Base-by-base conservation (phyloP, 2,113 vertebrate genomes). In the Megaptera novaeangliae region DNA sequence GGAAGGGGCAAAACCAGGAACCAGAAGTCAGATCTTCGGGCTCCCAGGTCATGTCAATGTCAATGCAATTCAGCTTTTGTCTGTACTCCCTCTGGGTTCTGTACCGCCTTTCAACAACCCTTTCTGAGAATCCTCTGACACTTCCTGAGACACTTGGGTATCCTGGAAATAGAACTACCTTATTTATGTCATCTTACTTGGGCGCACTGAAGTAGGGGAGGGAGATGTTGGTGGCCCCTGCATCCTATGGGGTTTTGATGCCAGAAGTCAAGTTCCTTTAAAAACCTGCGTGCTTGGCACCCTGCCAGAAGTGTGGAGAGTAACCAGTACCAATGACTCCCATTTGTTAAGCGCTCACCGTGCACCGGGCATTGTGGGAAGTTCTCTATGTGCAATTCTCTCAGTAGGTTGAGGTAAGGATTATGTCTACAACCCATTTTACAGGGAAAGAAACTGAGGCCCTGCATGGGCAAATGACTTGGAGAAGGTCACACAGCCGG, bases 281-380 rank as follows among this genome's bases (percentile, higher is more conserved):
- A 20, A 72, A 46, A 44, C 23, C 1, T 18, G 3, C 7, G 14
- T 63, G 15, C 59, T 72, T 52, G 41, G 61, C 34, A 14, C 34
- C 44, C 80, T 34, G 29, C 57, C 25, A 6, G 39, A 52, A 64
- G 29, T 1, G 14, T 6, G 49, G 34, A n/a, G 63, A 20, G 46
- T 8, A 9, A 49, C 63, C 46, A 23, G 5, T 2, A 17, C 49
- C 14, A 11, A 5, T 5, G 57, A 6, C 7, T 0, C 8, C 9
- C 4, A 7, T 57, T 52, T 2, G 1, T 20, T 13, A 18, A 23
- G 66, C 5, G 0, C 20, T 89, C 8, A 0, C 27, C 12, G 1
- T 4, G 6, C 0, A 0, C 72, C 1, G 2, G 82, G 88, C 49
- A 20, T 66, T 1, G 23, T 1, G 12, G 36, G 0, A 20, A 13